Conservation (phyloP, 2,113 vertebrate genomes). For the Pomatostomus ruficeps region DNA sequence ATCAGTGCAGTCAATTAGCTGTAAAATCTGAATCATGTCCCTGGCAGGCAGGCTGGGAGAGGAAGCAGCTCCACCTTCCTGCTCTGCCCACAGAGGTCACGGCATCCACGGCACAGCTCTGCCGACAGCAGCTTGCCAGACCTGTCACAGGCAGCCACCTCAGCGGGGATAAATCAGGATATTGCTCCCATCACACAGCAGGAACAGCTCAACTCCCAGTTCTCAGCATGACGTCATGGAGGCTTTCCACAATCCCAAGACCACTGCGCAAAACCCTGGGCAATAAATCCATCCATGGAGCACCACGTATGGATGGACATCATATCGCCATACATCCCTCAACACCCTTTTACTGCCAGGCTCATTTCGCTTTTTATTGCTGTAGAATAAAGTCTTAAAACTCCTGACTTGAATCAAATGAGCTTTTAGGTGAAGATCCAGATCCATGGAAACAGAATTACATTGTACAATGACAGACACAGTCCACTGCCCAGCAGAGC, state of each 20-base stretch:
- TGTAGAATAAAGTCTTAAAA: neutral
- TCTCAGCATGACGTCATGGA: neutral
- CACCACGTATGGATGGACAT: neutral
- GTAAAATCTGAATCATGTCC: slow-evolving; percentile 40
- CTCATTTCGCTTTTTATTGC: neutral
- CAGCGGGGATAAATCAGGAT: neutral
- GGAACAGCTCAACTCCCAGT: neutral
- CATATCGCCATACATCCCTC: neutral
- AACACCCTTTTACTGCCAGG: neutral
- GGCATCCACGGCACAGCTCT: neutral
- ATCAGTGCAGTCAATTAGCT: slow-evolving; percentile 19
- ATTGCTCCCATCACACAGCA: neutral
- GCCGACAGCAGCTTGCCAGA: neutral
- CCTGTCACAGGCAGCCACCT: neutral
- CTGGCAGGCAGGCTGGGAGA: neutral
- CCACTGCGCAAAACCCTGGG: neutral
- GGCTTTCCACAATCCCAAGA: neutral
- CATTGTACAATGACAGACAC: fast-evolving
- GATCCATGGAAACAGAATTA: neutral
- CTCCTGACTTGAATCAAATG: neutral
- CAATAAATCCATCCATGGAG: neutral
- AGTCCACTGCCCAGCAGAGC: neutral
- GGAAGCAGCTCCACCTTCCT: slow-evolving; percentile 53
- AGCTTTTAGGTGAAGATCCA: neutral
- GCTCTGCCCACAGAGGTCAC: slow-evolving; percentile 27